Evolutionary conservation across 2,888 invertebrate species (phyloP).

Genomic region (Epistrophella euchroma): DNA sequence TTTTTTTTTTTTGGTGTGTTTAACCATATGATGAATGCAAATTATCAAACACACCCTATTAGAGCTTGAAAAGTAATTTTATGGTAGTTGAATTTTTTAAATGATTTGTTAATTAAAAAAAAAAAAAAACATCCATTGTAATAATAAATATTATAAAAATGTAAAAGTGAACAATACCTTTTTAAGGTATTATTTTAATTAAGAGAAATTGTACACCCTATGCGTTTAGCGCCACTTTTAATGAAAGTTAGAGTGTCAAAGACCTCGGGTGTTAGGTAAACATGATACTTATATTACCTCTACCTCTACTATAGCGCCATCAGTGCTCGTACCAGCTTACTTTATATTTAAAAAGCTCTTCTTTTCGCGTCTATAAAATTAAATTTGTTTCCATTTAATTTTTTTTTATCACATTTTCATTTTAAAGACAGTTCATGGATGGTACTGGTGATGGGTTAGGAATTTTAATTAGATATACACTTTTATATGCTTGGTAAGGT

Average conservation of each 20-base stretch:
- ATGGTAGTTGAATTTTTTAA: constrained; percentile 48
- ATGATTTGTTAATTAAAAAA: constrained; percentile 27
- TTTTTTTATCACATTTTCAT: neutral
- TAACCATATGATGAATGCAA: constrained; percentile 3
- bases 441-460: neutral
- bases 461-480: constrained; percentile 21
- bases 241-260: constrained; percentile 36
- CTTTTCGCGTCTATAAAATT: neutral
- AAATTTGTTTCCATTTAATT: constrained; percentile 5
- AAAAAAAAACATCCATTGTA: constrained; percentile 1
- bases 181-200: constrained; percentile 13
- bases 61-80: constrained; percentile 46
- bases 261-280: neutral
- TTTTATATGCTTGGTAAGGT: constrained; percentile 6
- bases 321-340: neutral
- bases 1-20: neutral
- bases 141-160: neutral
- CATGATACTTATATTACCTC: neutral
- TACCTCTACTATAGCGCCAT: neutral
- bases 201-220: constrained; percentile 29
- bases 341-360: constrained; percentile 1
- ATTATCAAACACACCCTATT: constrained; percentile 5
- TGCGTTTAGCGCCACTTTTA: neutral
- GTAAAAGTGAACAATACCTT: constrained; percentile 7
- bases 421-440: constrained; percentile 11